Evolutionary conservation across 2,113 vertebrate genomes (phyloP).

Genomic region (Corythoichthys intestinalis): DNA sequence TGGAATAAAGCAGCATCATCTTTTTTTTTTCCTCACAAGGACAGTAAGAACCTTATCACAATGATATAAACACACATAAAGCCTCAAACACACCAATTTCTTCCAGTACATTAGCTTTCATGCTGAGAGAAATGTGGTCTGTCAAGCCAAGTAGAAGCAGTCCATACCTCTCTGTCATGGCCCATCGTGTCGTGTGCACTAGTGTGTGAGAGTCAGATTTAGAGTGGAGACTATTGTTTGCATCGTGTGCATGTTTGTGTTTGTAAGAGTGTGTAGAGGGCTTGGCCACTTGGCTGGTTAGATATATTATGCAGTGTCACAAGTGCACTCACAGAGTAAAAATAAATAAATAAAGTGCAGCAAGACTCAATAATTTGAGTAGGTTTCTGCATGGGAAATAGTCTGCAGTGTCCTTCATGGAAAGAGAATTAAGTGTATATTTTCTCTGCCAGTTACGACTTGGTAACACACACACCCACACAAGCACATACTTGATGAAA

Average conservation of each 20-base stretch:
- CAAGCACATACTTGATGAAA: background rate
- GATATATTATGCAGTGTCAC: constrained; percentile 33
- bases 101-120: constrained; percentile 54
- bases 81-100: constrained; percentile 32
- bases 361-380: constrained; percentile 8
- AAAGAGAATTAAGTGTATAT: constrained; percentile 16
- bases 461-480: constrained; percentile 4
- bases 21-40: background rate
- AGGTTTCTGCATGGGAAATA: constrained; percentile 19
- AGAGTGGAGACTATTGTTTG: constrained; percentile 18
- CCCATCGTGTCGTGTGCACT: constrained; percentile 23
- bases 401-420: constrained; percentile 19
- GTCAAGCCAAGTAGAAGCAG: constrained; percentile 37
- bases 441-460: constrained; percentile 18
- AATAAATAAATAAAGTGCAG: constrained; percentile 8
- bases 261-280: constrained; percentile 17
- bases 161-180: constrained; percentile 52
- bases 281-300: constrained; percentile 24
- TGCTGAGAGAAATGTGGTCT: constrained; percentile 47
- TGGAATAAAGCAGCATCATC: background rate
- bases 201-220: constrained; percentile 10
- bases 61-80: constrained; percentile 30
- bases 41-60: constrained; percentile 7
- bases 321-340: constrained; percentile 13
- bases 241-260: constrained; percentile 10